These are phyloP conservation scores for Gobiocypris rarus DNA, from an alignment of 2,113 vertebrate genomes.

Conservation along the genomic window DNA sequence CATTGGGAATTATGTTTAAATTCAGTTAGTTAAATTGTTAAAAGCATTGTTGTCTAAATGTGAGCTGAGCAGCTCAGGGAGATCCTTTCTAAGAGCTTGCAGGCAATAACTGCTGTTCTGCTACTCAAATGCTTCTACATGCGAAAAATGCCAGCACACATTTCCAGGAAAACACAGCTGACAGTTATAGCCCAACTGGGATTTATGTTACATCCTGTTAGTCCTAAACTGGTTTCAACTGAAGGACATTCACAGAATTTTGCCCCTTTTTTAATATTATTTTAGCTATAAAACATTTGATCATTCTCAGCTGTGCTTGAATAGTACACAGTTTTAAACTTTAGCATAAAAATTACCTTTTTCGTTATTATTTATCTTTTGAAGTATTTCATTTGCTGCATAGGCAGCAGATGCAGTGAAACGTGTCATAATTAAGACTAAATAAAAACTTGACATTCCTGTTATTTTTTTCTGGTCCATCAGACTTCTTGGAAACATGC, in stretches of 20 bases:
- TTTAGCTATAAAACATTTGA: background rate
- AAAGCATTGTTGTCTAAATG: background rate
- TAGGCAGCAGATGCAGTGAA: background rate
- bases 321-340: background rate
- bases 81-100: constrained; percentile 22
- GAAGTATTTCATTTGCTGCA: background rate
- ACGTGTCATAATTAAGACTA: background rate
- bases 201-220: constrained; percentile 48
- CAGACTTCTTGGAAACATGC: background rate
- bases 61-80: background rate
- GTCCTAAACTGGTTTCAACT: constrained; percentile 20
- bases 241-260: background rate
- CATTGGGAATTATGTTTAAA: background rate
- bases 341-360: background rate
- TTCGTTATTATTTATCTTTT: background rate
- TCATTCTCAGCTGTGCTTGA: background rate
- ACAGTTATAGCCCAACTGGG: constrained; percentile 26
- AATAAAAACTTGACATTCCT: background rate
- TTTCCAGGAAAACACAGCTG: constrained; percentile 54
- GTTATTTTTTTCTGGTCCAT: background rate
- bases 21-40: background rate
- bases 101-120: constrained; percentile 26
- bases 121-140: constrained; percentile 14
- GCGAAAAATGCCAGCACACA: constrained; percentile 37
- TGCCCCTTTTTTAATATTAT: background rate